Percentiles rank a stretch among this genome's conserved stretches.
These are phyloP conservation scores for Phlogophora meticulosa DNA, from an alignment of 2,888 invertebrate species.

Conservation along the genomic window DNA sequence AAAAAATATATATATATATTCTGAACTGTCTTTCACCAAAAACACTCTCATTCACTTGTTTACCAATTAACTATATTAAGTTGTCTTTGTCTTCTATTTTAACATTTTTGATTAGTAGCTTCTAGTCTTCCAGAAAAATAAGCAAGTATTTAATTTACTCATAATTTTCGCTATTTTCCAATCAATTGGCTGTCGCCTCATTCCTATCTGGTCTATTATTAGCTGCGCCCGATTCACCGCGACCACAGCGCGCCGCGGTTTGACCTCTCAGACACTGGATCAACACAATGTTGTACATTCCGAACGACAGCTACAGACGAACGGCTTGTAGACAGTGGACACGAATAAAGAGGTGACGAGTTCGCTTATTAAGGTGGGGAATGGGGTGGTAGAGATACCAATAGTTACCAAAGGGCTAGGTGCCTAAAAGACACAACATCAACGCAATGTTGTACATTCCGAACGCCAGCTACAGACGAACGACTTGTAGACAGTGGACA, in stretches of 20 bases:
- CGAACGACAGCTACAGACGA: constrained; percentile 21
- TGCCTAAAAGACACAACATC: constrained; percentile 72
- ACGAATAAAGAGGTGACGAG: neutral
- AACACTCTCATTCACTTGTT: too few species aligned
- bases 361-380: neutral
- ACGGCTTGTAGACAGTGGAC: constrained; percentile 3
- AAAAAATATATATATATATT: too few species aligned
- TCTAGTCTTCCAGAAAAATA: too few species aligned
- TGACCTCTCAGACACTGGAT: constrained; percentile 75
- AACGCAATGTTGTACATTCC: constrained; percentile 60
- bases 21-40: too few species aligned
- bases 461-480: constrained; percentile 20
- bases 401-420: too few species aligned
- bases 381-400: too few species aligned
- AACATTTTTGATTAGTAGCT: too few species aligned
- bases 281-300: constrained; percentile 62
- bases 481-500: constrained; percentile 2
- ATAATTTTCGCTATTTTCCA: constrained; percentile 46
- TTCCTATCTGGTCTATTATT: constrained; percentile 58
- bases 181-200: constrained; percentile 57
- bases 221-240: constrained; percentile 64
- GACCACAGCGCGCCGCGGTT: constrained; percentile 75
- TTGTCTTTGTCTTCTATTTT: neutral
- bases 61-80: too few species aligned
- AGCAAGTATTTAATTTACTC: neutral